Evolutionary conservation across 2,113 vertebrate species (phyloP), one percentile per base, ranked within the genome.

Genomic region (Thunnus thynnus): DNA sequence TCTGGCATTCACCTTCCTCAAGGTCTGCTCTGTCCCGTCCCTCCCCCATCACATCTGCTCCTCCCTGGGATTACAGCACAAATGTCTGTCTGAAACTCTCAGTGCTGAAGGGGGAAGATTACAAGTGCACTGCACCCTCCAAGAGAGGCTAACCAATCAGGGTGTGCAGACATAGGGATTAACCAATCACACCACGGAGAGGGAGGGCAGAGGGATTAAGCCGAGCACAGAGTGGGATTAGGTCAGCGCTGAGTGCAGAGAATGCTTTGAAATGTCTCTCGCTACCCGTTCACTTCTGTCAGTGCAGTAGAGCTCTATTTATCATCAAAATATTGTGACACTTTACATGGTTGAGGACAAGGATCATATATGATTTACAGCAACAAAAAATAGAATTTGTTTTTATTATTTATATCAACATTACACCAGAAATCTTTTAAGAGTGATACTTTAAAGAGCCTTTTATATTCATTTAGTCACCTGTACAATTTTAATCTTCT

Each of bases 31-130:
- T 4, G 13, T 47, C 13, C 78, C 13, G 1, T 86, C 91, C 89
- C 76, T 88, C 93, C 92, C 92, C 93, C 92, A 93, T 86, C 89
- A 93, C 93, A 94, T 93, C 93, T 94, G 93, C 84, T 93, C 82
- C 91, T 91, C 73, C 67, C 67, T 51, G 86, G 91, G 93, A 94
- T 94, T 94, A 94, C 91, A 76, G 84, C 70, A n/a, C 87, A 92
- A 91, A 93, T 91, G 92, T 92, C 90, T 85, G 86, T 90, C 88
- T 92, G 88, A 89, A 88, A 89, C 84, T 77, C 78, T 83, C 74
- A 65, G 89, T 84, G 80, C 85, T 92, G 87, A 84, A 85, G 63
- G 76, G 82, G 76, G 83, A 52, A 86, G 89, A 93, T 92, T 92
- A 92, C 84, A 86, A 86, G 67, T 74, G 80, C 73, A 54, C 81